Evolutionary conservation across 1,140 invertebrate genomes (phyloP).

Genomic region (Plectrocnemia conspersa): DNA sequence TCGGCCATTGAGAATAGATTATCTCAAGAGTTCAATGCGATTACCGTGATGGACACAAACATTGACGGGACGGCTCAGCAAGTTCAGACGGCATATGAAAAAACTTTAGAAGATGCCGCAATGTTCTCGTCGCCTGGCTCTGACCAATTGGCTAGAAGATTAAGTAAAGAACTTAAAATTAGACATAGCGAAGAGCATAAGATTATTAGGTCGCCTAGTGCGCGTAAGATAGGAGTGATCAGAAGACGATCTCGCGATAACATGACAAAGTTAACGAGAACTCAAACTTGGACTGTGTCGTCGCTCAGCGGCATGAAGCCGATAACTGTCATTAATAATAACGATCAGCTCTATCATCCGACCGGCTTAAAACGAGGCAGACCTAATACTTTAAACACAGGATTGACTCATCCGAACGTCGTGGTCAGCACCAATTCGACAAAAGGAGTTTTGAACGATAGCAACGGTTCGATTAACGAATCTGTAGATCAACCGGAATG

Average conservation of each 20-base stretch:
- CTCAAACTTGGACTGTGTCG: conserved; percentile 33
- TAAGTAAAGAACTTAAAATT: conserved; percentile 70
- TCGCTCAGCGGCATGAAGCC: conserved; percentile 15
- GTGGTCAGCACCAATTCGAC: no score
- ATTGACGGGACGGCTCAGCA: conserved; percentile 45
- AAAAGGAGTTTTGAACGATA: no score
- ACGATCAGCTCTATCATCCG: conserved; percentile 28
- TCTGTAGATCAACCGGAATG: no score
- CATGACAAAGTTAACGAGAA: conserved; percentile 30
- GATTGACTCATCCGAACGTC: conserved; percentile 25
- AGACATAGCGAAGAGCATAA: conserved; percentile 60
- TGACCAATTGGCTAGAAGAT: conserved; percentile 63
- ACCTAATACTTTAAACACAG: conserved; percentile 30
- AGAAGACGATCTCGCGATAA: conserved; percentile 60
- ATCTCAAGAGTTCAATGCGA: conserved; percentile 62
- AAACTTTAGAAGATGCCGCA: conserved; percentile 64
- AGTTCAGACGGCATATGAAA: conserved; percentile 66
- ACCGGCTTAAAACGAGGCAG: conserved; percentile 26
- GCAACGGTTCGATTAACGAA: no score
- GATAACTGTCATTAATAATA: not conserved
- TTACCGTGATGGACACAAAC: conserved; percentile 50
- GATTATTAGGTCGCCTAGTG: conserved; percentile 73
- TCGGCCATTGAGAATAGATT: conserved; percentile 64
- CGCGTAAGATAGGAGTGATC: conserved; percentile 70
- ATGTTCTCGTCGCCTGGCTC: conserved; percentile 56